Percentiles rank a stretch among this genome's conserved stretches.
Conservation (phyloP, 1,140 invertebrate species). For the Teleopsis dalmanni region DNA sequence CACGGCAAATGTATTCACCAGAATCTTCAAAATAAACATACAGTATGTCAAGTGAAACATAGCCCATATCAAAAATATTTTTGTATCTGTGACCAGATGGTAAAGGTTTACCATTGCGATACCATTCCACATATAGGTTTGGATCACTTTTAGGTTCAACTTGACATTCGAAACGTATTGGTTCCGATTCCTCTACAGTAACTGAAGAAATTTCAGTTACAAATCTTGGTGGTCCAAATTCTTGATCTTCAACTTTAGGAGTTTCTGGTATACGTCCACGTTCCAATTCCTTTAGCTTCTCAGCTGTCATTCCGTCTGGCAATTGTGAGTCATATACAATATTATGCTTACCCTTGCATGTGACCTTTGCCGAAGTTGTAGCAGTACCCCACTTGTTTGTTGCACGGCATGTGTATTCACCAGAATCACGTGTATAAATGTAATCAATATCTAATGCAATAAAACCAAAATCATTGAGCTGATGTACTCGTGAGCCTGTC, state of each 20-base stretch:
- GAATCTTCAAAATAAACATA: slow-evolving; percentile 89
- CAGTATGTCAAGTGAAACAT: slow-evolving; percentile 86
- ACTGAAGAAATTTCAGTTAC: slow-evolving; percentile 75
- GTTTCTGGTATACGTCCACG: slow-evolving; percentile 65
- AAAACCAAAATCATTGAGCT: slow-evolving; percentile 89
- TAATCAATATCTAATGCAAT: slow-evolving; percentile 83
- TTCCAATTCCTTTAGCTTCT: slow-evolving; percentile 88
- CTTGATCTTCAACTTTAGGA: slow-evolving; percentile 59
- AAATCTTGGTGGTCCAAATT: slow-evolving; percentile 66
- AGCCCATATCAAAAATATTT: slow-evolving; percentile 89
- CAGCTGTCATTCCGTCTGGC: slow-evolving; percentile 84
- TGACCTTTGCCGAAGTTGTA: slow-evolving; percentile 75
- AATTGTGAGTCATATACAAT: slow-evolving; percentile 89
- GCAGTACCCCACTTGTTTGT: slow-evolving; percentile 79
- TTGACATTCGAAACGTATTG: slow-evolving; percentile 88
- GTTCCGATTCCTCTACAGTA: slow-evolving; percentile 80
- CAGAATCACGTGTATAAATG: slow-evolving; percentile 74
- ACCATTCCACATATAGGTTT: slow-evolving; percentile 87
- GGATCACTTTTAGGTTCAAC: slow-evolving; percentile 94
- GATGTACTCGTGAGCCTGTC: slow-evolving; percentile 81
- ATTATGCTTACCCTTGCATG: slow-evolving; percentile 75
- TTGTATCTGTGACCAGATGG: slow-evolving; percentile 86
- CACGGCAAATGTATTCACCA: slow-evolving; percentile 86
- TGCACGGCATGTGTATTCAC: slow-evolving; percentile 78
- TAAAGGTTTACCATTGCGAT: slow-evolving; percentile 80